Conservation (phyloP, 2,113 vertebrate genomes). For the Monopterus albus region DNA sequence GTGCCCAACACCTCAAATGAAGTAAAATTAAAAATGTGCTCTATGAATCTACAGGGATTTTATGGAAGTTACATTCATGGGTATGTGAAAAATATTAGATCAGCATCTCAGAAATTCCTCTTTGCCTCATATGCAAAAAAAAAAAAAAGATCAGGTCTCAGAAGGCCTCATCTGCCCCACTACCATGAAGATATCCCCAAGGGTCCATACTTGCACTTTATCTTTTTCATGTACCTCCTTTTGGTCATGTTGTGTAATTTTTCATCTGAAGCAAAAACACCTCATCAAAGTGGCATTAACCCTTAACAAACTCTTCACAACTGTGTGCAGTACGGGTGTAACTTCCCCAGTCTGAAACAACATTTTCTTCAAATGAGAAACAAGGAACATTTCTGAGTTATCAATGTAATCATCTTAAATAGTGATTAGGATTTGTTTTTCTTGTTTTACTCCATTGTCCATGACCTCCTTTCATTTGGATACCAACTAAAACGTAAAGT, state of each 20-base stretch:
- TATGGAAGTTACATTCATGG: not conserved
- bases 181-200: not conserved
- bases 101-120: slow-evolving; percentile 15
- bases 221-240: slow-evolving; percentile 11
- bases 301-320: not conserved
- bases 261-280: slow-evolving; percentile 3
- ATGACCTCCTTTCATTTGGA: not conserved
- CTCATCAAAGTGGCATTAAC: not conserved
- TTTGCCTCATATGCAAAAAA: slow-evolving; percentile 17
- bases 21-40: too few relatives aligned
- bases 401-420: too few relatives aligned
- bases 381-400: too few relatives aligned
- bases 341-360: too few relatives aligned
- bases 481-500: not conserved
- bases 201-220: slow-evolving; percentile 11
- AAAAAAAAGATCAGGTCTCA: slow-evolving; percentile 14
- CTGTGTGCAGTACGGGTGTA: not conserved
- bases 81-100: slow-evolving; percentile 15
- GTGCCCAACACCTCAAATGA: too few relatives aligned
- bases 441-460: too few relatives aligned
- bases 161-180: not conserved
- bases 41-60: not conserved
- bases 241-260: slow-evolving; percentile 12
- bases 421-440: too few relatives aligned
- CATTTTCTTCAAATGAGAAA: not conserved